Evolutionary conservation across 37 sponge, comb jelly and placozoan genomes (phyloP).

Genomic region (Halisarca cf. caerulea): DNA sequence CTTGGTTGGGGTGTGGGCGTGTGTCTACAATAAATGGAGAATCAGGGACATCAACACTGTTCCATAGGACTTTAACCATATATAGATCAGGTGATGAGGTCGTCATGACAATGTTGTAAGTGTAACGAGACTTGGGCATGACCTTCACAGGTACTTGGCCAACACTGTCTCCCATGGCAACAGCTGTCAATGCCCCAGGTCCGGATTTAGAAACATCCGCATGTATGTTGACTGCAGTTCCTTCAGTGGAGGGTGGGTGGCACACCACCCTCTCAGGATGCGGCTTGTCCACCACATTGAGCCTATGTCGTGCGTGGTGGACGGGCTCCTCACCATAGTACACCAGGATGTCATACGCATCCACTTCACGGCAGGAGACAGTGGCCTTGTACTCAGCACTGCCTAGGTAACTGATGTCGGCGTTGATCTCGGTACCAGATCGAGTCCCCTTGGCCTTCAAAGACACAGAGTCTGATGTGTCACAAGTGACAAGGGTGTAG

Average conservation of each 20-base stretch:
- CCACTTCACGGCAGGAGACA: constrained; percentile 37
- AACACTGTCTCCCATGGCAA: constrained; percentile 42
- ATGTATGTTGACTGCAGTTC: neutral
- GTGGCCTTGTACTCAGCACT: constrained; percentile 39
- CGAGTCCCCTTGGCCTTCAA: constrained; percentile 33
- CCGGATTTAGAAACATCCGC: constrained; percentile 41
- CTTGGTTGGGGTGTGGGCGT: neutral
- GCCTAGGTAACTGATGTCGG: constrained; percentile 29
- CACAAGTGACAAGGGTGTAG: constrained; percentile 48
- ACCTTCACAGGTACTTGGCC: constrained; percentile 24
- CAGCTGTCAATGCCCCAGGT: constrained; percentile 37
- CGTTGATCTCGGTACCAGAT: constrained; percentile 35
- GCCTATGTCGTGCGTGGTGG: neutral
- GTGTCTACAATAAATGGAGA: constrained; percentile 42
- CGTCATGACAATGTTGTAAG: constrained; percentile 49
- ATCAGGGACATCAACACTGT: constrained; percentile 29
- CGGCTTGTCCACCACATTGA: constrained; percentile 14
- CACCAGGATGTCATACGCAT: constrained; percentile 49
- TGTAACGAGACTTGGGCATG: constrained; percentile 25
- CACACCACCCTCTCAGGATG: constrained; percentile 19
- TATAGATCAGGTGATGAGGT: constrained; percentile 49
- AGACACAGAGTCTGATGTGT: constrained; percentile 22
- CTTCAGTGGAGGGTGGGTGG: neutral
- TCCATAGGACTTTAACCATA: constrained; percentile 37
- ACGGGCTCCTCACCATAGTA: constrained; percentile 50